Base-by-base conservation (phyloP, 2,888 invertebrate species). In the Nomada fabriciana region DNA sequence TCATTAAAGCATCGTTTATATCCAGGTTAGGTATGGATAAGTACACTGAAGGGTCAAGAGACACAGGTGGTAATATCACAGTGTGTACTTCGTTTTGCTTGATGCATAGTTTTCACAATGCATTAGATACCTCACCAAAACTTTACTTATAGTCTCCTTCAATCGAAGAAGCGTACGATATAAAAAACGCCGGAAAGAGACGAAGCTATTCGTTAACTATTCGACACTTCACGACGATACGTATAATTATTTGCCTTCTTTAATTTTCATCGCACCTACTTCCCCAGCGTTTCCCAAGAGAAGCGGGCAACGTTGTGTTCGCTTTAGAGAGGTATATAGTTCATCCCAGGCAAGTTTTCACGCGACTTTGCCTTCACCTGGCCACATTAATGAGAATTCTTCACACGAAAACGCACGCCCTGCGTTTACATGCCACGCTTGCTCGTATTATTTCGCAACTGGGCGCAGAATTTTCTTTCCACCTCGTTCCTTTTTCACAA, bases 341-440 rank as follows among this genome's bases (percentile, higher is more conserved):
- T 68, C 20, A 42, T 52, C 65, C 13, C 15, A 0, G 15, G 67
- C 53, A 20, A 13, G 29, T 20, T 55, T 23, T 68, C 15, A 55
- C 42, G 15, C 18, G 67, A 43, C 47, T 64, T 36, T 68, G 53
- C 20, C 53, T 25, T 15, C 15, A 20, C 29, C 47, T 70, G 68
- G 65, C 67, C n/a, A 74, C 73, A 73, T 85, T 87, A 85, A 87
- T 71, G 80, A 75, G 72, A 76, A 64, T 76, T 63, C 67, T 52
- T 76, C 70, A 29, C 69, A 76, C 74, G 70, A 71, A 82, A 77
- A 72, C 64, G 70, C 53, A 64, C 73, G 63, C 67, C 50, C 57
- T 42, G 43, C 70, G 81, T 83, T 83, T 78, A 84, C 79, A 73
- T 55, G 76, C 52, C 25, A 53, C 65, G 82, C 78, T 84, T 64